Evolutionary conservation across 2,797 vertebrate species (phyloP).

Genomic region (Limnodromus scolopaceus): DNA sequence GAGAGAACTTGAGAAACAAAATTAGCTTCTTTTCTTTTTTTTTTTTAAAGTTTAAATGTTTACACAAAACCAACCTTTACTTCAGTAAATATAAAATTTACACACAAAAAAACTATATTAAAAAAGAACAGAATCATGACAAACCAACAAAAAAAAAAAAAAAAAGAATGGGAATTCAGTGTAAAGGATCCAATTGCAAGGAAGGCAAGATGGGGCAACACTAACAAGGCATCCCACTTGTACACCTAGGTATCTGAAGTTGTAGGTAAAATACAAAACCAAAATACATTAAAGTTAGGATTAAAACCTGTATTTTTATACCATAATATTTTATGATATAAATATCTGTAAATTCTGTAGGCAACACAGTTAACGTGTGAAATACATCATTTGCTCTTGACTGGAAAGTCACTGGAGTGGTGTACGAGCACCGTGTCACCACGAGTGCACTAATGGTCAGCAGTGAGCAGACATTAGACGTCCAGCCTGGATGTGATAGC

Average conservation of each 20-base stretch:
- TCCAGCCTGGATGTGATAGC: neutral
- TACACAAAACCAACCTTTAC: conserved; percentile 76
- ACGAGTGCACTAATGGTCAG: neutral
- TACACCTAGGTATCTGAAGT: conserved; percentile 57
- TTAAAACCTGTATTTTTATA: conserved; percentile 58
- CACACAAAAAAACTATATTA: conserved; percentile 74
- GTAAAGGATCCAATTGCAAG: conserved; percentile 69
- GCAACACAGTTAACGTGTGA: conserved; percentile 37
- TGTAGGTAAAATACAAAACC: conserved; percentile 50
- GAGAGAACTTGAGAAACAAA: conserved; percentile 77
- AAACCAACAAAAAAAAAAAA: conserved; percentile 28
- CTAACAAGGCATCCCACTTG: conserved; percentile 66
- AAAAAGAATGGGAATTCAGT: conserved; percentile 58
- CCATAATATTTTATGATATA: conserved; percentile 56
- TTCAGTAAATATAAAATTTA: conserved; percentile 80
- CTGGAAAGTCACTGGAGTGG: conserved; percentile 48
- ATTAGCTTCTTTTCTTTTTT: conserved; percentile 65
- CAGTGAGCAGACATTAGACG: neutral
- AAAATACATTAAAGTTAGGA: conserved; percentile 68
- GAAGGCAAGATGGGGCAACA: conserved; percentile 65
- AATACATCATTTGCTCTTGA: conserved; percentile 21
- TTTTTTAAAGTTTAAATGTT: conserved; percentile 74
- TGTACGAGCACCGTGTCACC: neutral
- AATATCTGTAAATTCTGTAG: conserved; percentile 63
- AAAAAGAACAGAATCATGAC: conserved; percentile 71